Conservation (phyloP, 2,113 vertebrate genomes). For the cat (Felis catus) region DNA sequence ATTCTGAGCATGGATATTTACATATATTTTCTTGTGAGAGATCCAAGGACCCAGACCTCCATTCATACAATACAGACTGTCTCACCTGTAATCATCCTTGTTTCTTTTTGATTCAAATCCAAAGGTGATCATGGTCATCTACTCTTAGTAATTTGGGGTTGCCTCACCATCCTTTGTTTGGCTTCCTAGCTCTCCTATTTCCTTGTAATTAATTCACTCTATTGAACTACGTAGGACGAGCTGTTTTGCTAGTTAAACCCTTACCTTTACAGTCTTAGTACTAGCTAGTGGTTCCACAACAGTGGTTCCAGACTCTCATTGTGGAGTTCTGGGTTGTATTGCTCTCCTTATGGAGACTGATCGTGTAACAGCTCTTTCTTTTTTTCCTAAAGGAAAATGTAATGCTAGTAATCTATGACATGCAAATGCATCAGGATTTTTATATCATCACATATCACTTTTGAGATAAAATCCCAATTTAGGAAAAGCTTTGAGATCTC, state of each 20-base stretch:
- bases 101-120: not conserved
- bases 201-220: not conserved
- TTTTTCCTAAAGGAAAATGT: not conserved
- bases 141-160: not conserved
- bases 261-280: not conserved
- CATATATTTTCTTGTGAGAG: not conserved
- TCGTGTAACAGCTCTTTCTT: not conserved
- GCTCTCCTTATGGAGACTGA: not conserved
- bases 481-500: not conserved
- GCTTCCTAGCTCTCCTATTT: not conserved
- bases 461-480: not conserved
- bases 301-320: not conserved
- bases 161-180: not conserved
- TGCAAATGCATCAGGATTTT: not conserved
- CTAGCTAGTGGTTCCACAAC: not conserved
- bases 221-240: not conserved
- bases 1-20: not conserved
- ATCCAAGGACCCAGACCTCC: not conserved
- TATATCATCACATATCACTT: not conserved
- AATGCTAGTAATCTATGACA: not conserved
- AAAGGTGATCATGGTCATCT: not conserved
- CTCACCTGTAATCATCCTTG: not conserved
- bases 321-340: not conserved
- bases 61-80: not conserved
- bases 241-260: not conserved